A percentile compares a stretch with the other conserved stretches of the same genome.
Conservation (phyloP, 1,140 invertebrate species). For the Bacillus rossius region DNA sequence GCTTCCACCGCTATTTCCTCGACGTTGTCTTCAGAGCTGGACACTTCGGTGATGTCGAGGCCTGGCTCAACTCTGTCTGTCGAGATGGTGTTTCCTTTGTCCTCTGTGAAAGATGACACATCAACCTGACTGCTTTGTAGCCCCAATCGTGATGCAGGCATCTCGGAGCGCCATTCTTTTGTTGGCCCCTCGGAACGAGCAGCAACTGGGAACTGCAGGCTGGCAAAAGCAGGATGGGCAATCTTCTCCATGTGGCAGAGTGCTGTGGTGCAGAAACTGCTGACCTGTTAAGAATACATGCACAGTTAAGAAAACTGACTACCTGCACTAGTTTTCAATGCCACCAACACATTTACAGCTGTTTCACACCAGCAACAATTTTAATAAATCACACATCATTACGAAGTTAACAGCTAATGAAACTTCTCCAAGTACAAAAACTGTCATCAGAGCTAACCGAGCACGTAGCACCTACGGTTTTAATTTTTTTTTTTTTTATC, state of each 20-base stretch:
- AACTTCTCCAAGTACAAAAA: no score
- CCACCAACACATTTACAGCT: no score
- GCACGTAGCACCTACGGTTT: no score
- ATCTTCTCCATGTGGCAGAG: conserved; percentile 1
- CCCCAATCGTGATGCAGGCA: not conserved
- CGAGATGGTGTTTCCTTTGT: not conserved
- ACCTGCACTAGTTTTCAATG: not conserved
- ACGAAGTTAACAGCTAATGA: no score
- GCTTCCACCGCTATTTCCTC: not conserved
- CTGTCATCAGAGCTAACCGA: no score
- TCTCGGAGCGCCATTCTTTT: not conserved
- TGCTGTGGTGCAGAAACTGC: conserved; percentile 3
- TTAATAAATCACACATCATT: no score
- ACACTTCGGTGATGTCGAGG: not conserved
- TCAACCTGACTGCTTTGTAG: not conserved
- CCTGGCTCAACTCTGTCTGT: not conserved
- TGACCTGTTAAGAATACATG: not conserved
- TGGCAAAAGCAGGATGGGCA: not conserved
- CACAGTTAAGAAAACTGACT: not conserved
- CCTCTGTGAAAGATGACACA: not conserved
- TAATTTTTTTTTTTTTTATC: no score
- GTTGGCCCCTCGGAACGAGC: not conserved
- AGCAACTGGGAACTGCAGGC: not conserved
- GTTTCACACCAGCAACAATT: no score
- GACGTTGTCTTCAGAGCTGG: not conserved